Base-by-base conservation (phyloP, 2,797 vertebrate species). In the Loris lydekkerianus region DNA sequence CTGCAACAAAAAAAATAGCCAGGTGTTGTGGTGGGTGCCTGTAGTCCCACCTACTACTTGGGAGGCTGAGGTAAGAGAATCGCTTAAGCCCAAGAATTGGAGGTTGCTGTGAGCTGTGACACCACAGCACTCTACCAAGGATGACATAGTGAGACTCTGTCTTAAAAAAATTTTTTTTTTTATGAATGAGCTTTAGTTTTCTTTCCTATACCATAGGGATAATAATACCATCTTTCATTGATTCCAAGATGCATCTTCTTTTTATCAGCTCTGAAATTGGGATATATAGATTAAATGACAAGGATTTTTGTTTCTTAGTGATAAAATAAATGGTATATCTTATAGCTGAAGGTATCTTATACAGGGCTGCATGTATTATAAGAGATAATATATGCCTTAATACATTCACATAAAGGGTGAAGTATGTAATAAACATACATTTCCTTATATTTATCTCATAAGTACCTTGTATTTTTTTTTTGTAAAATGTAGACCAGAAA, bases 291-390 rank as follows among this genome's bases (percentile, higher is more conserved):
- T 87, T 90, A 86, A 97, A 83, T 53, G n/a, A 53, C n/a, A 27
- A 46, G 37, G 11, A 53, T 43, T 67, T 77, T 89, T 89, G 80
- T 65, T 94, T 93, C 53, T 93, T 81, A 81, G 23, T 92, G 53
- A 23, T 77, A 29, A 82, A 65, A 77, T 75, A 31, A 89, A 14
- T 53, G 3, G 23, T 76, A 70, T 10, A 75, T 82, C 63, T 65
- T 72, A 18, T 61, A 82, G 72, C 1, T 27, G 18, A 81, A 85
- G 27, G 2, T 81, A 3, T 49, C 49, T 83, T 67, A 70, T 25
- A 27, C 7, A 94, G 60, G 10, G 25, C 65, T 70, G 10, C 7
- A 34, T 40, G 46, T 78, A 37, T 78, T 87, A 31, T 4, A 23
- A 70, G 60, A 92, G 37, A 61, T 95, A 78, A 93, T 63, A 70